Evolutionary conservation across 1,140 invertebrate species (phyloP).

Genomic region (Brachystomella parvula): DNA sequence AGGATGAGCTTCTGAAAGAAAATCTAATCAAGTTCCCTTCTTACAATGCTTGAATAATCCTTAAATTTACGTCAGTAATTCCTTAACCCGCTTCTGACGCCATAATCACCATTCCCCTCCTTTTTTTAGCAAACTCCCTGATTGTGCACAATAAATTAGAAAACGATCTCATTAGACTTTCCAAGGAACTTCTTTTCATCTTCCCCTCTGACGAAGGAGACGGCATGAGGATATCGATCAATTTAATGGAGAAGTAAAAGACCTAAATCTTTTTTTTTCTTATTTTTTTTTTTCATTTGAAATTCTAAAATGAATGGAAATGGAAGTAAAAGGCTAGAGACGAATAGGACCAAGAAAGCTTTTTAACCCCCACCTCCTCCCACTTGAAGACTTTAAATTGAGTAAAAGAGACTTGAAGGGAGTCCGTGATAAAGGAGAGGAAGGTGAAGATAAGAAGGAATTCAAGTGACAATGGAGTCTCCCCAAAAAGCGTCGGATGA

Average conservation of each 20-base stretch:
- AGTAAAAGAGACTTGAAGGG: neutral
- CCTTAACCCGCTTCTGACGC: no score
- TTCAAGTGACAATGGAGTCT: slow-evolving; percentile 33
- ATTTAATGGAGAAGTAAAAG: no score
- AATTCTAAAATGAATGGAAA: neutral
- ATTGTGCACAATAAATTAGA: no score
- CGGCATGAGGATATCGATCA: no score
- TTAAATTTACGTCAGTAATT: neutral
- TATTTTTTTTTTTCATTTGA: neutral
- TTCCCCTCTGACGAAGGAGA: no score
- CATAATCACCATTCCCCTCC: neutral
- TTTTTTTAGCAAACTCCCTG: no score
- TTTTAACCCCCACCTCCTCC: neutral
- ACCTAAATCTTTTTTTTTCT: no score
- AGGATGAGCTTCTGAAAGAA: neutral
- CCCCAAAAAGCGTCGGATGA: slow-evolving; percentile 19
- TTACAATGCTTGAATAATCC: neutral
- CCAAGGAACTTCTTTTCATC: no score
- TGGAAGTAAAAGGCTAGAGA: neutral
- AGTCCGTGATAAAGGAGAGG: slow-evolving; percentile 7
- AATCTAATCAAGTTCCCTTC: neutral
- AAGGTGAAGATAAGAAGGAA: slow-evolving; percentile 35
- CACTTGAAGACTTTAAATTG: neutral
- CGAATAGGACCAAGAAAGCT: neutral
- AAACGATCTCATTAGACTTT: no score